Base-by-base conservation (phyloP, 2,113 vertebrate species). In the Scomber colias region DNA sequence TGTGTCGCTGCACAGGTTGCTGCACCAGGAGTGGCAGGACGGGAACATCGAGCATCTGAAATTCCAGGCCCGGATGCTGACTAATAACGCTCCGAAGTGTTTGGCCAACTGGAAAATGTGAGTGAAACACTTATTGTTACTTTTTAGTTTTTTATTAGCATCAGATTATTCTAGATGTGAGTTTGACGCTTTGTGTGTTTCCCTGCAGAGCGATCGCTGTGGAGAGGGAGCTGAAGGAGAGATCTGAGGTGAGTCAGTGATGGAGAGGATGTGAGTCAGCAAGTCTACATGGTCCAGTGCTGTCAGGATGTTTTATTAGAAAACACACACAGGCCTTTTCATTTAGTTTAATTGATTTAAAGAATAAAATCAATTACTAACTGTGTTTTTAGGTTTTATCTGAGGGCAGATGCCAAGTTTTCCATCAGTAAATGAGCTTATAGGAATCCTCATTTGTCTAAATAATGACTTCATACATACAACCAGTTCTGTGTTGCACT, bases 61-160 rank as follows among this genome's bases (percentile, higher is more conserved):
- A 94, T 96, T 98, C 55, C 97, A 99, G 96, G 95, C 96, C 89
- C 95, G 96, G 87, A 96, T 97, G 96, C 94, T 98, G 96, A 97
- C 93, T 90, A 94, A 95, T 89, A 96, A 95, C 92, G 89, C 96
- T 86, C 96, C 97, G 79, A 95, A 93, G 92, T 97, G 97, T 95
- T 93, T 99, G 95, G 90, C 96, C 93, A 93, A 91, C 95, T 99
- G 98, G 98, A 99, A 96, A 95, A 98, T 99, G 98, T 99, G 95
- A 98, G 97, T 77, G 14, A 30, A 53, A 30, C 44, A 1, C 4
- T 9, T 10, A 40, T 8, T 35, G 35, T 40, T 40, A 27, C 24
- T 27, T 1, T 9, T 40, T 9, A 9, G 7, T 40, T 40, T 40
- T 40, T 8, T 40, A 9, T 40, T 40, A 40, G 8, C 35, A 9